Percentiles rank a stretch among this genome's conserved stretches.
Evolutionary conservation across 2,888 invertebrate genomes (phyloP).

Genomic region (Rotaria socialis): DNA sequence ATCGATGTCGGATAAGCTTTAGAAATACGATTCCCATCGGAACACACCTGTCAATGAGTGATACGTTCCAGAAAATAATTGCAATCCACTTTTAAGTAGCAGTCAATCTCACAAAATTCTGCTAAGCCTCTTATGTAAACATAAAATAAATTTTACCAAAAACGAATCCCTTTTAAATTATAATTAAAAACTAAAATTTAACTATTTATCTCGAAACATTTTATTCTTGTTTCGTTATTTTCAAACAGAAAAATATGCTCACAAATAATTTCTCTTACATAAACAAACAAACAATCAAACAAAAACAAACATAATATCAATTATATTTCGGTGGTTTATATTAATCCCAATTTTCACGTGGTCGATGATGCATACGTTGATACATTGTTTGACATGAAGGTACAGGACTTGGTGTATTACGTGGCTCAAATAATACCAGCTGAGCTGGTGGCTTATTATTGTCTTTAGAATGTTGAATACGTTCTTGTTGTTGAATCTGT

Average conservation of each 20-base stretch:
- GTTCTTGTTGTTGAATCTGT: neutral
- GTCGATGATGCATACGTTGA: neutral
- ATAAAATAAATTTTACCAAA: too few relatives aligned
- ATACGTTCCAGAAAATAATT: too few relatives aligned
- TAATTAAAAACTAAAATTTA: too few relatives aligned
- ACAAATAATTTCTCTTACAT: neutral
- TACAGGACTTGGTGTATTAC: neutral
- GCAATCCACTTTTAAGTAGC: too few relatives aligned
- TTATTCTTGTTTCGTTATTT: neutral
- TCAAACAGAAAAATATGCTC: neutral
- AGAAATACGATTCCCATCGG: too few relatives aligned
- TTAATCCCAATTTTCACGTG: slow-evolving; percentile 7
- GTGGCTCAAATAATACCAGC: neutral
- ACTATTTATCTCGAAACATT: too few relatives aligned
- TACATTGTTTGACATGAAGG: neutral
- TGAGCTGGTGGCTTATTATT: neutral
- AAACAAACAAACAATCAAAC: neutral
- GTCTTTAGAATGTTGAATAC: neutral
- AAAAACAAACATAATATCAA: neutral
- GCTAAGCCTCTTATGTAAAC: too few relatives aligned
- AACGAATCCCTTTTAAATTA: too few relatives aligned
- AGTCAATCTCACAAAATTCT: too few relatives aligned
- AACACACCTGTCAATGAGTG: too few relatives aligned
- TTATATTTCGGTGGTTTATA: neutral
- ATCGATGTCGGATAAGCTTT: too few relatives aligned